Evolutionary conservation across 92 coral and sea anemone species (phyloP), one percentile per base, ranked within the genome.

Genomic region (Desmophyllum pertusum): DNA sequence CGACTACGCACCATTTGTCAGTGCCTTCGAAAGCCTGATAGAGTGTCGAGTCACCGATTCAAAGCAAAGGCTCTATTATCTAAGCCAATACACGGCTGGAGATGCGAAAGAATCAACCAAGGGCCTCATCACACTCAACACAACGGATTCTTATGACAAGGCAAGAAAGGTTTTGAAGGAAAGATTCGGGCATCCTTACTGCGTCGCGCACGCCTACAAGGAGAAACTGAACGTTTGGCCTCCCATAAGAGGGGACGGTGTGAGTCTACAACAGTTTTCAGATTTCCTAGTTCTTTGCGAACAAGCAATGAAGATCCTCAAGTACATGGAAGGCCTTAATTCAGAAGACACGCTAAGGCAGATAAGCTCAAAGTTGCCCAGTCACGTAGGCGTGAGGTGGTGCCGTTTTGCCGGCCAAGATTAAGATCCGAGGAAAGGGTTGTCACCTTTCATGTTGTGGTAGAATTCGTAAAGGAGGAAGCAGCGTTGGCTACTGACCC

Each of bases 101-200:
- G 85, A 77, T 37, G 82, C 88, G 67, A 88, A 88, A 66, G 88
- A 70, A 50, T 76, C 75, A 57, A 83, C 78, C 42, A 73, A 83
- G 76, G 88, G 85, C 65, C 50, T 88, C 46, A 43, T 88, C 41
- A 83, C 83, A 71, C 80, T 88, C 61, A 72, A 88, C 46, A 45
- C 89, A 64, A 70, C 88, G 36, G 85, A 83, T 76, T 78, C 88
- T 41, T 84, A 88, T 77, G 81, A 62, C 25, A 77, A 84, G 69
- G 90, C 90, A 7, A 73, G 77, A 67, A 81, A 81, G 23, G 59
- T 81, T 21, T 70, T 87, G 41, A 81, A 81, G 38, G 78, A 87
- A 66, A 83, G 90, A 70, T 87, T 87, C 53, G 87, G 87, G 5
- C 87, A 87, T 76, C 83, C 83, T 75, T 81, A 81, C 50, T 87